Conservation (phyloP, 2,113 vertebrate genomes). For the Gnathonemus longibarbis region DNA sequence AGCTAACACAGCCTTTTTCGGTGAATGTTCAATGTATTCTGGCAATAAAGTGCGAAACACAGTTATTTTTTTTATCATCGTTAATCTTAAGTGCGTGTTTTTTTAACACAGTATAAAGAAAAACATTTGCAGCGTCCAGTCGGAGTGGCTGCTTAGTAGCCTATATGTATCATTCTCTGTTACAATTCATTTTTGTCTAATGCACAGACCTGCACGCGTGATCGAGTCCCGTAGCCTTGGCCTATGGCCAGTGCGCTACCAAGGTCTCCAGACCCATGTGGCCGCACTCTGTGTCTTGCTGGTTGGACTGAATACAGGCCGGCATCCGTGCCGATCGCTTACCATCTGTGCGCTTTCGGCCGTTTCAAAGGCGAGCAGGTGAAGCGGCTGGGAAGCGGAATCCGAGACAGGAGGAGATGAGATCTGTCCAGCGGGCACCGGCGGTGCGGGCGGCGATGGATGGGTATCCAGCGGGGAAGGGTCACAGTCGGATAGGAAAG, state of each 20-base stretch:
- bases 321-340: background rate
- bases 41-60: conserved; percentile 11
- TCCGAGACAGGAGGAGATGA: background rate
- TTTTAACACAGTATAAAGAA: background rate
- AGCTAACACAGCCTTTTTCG: background rate
- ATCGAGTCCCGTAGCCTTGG: background rate
- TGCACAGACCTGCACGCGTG: background rate
- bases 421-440: background rate
- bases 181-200: background rate
- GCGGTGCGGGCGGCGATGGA: background rate
- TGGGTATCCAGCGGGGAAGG: background rate
- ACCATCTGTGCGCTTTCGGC: background rate
- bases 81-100: background rate
- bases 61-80: background rate
- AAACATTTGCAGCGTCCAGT: background rate
- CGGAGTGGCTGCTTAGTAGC: background rate
- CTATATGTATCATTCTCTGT: background rate
- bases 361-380: background rate
- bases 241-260: background rate
- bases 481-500: background rate
- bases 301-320: background rate
- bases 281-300: background rate
- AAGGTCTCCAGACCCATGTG: conserved; percentile 21
- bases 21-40: conserved; percentile 9
- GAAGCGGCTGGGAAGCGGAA: background rate